Evolutionary conservation across 2,797 vertebrate species (phyloP), one percentile per base, ranked within the genome.

Genomic region (Alauda arvensis): DNA sequence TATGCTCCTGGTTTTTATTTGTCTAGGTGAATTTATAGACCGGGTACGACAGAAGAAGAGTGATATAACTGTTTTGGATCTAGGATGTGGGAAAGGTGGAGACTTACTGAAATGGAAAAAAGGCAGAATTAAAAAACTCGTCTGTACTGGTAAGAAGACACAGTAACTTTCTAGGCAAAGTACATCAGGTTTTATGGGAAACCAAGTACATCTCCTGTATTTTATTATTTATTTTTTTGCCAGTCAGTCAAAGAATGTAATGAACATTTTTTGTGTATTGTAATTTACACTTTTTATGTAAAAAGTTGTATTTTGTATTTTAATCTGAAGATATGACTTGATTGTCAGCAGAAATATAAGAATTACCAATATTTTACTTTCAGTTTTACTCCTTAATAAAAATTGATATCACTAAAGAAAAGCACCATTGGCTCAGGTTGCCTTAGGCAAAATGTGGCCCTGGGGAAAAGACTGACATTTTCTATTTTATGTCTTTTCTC

Each of bases 81-180:
- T 99, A 17, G 99, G 99, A 85, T 99, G 99, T 97, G 99, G 99
- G 34, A 99, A 99, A 97, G 99, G 99, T 91, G 99, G 99, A 93
- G 99, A 99, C 91, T 96, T 99, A 43, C 96, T 99, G 59, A 99
- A 99, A 80, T 99, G 99, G 99, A 98, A 97, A 91, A 98, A 98
- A 93, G 99, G 98, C 43, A 97, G 96, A 92, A 99, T 99, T 87
- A 95, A 89, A 91, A 98, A 97, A 92, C 96, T 99, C 10, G 98
- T 99, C 55, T 99, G 99, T 96, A 98, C 98, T 95, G 99, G 99
- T 99, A 97, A 96, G 95, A 83, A 42, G 26, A 34, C n/a, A 49
- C 5, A 14, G 7, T 66, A 51, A 49, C 29, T 67, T 88, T 45
- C 17, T 28, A 55, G 29, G 33, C 17, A 65, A 74, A 26, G 11